These are phyloP conservation scores for Cochlearius cochlearius DNA, from an alignment of 2,113 vertebrate species.

Conservation along the genomic window DNA sequence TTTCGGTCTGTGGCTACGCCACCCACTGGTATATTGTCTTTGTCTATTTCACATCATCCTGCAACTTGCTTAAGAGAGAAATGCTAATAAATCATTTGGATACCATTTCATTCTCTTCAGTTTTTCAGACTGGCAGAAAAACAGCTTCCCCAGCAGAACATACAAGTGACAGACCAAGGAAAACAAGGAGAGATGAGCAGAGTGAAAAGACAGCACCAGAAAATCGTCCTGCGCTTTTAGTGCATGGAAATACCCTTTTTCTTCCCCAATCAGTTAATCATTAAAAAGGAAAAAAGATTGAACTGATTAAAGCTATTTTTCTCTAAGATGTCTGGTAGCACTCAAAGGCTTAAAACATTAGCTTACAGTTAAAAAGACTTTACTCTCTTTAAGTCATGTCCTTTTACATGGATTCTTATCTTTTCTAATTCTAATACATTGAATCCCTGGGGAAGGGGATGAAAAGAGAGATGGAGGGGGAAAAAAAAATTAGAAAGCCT, in stretches of 20 bases:
- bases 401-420: neutral
- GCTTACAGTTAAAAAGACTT: neutral
- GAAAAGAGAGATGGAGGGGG: neutral
- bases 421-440: neutral
- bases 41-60: neutral
- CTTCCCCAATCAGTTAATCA: neutral
- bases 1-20: neutral
- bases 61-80: neutral
- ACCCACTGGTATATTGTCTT: neutral
- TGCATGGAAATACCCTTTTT: neutral
- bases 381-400: neutral
- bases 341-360: neutral
- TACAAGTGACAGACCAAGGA: neutral
- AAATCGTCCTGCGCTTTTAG: neutral
- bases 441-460: neutral
- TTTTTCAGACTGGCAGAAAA: neutral
- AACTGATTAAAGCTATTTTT: neutral
- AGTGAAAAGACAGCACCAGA: neutral
- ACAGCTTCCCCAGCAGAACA: neutral
- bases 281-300: neutral
- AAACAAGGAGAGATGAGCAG: neutral
- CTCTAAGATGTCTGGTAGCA: neutral
- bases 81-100: neutral
- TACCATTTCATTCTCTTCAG: neutral
- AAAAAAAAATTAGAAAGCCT: neutral